Conservation (phyloP, 2,888 invertebrate genomes). For the Nephrocerus scutellatus region DNA sequence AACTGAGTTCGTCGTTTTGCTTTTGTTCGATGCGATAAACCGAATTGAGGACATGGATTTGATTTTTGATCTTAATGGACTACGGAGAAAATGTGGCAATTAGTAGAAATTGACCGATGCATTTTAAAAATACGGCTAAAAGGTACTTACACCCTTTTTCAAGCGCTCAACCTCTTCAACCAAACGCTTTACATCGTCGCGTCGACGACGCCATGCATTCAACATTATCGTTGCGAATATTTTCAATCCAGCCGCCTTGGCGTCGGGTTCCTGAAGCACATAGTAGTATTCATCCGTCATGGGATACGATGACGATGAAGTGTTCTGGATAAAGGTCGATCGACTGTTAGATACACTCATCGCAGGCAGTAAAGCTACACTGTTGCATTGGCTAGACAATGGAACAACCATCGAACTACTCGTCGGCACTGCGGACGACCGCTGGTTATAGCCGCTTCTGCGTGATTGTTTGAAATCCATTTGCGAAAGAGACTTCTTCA, state of each 20-base stretch:
- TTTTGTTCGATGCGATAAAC: conserved; percentile 37
- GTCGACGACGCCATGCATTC: conserved; percentile 38
- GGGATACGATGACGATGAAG: too few relatives aligned
- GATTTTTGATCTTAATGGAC: conserved; percentile 31
- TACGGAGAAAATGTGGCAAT: conserved; percentile 22
- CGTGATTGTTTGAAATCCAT: conserved; percentile 18
- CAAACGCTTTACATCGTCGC: conserved; percentile 32
- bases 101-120: too few relatives aligned
- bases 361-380: too few relatives aligned
- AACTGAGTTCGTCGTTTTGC: conserved; percentile 34
- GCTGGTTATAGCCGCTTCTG: too few relatives aligned
- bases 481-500: conserved; percentile 20
- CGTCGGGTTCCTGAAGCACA: too few relatives aligned
- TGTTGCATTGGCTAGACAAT: too few relatives aligned
- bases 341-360: too few relatives aligned
- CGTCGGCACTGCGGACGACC: too few relatives aligned
- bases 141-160: conserved; percentile 27
- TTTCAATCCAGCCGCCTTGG: conserved; percentile 31
- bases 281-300: too few relatives aligned
- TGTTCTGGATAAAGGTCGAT: too few relatives aligned
- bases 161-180: conserved; percentile 26
- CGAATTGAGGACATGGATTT: conserved; percentile 35
- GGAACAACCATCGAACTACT: too few relatives aligned
- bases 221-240: conserved; percentile 37
- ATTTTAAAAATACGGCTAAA: too few relatives aligned